A percentile compares a stretch with the other conserved stretches of the same genome.
These are phyloP conservation scores for Myiothlypis chrysogaster DNA, from an alignment of 2,797 vertebrate genomes.

Conservation along the genomic window DNA sequence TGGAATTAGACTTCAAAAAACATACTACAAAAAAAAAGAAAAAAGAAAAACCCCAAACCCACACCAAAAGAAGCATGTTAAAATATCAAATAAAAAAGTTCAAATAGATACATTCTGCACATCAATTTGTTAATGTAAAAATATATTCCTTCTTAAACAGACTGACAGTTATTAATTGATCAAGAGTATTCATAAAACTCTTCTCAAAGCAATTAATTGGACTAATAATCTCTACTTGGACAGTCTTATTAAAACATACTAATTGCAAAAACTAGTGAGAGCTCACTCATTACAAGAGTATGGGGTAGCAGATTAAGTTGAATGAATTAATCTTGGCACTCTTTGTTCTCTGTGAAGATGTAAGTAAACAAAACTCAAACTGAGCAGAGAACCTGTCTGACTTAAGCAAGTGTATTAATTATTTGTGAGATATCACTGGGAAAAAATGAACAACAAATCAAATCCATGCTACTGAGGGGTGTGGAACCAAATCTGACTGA, in stretches of 20 bases:
- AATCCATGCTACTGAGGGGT: background rate
- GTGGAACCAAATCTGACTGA: background rate
- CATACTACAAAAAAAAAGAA: background rate
- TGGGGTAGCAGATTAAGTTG: conserved; percentile 42
- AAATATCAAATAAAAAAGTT: background rate
- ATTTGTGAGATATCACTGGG: background rate
- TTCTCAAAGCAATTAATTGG: conserved; percentile 54
- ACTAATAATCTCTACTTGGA: conserved; percentile 17
- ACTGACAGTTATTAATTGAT: background rate
- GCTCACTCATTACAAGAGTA: background rate
- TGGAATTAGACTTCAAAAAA: background rate
- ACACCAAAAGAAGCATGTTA: background rate
- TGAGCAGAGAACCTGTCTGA: background rate
- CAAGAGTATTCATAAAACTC: conserved; percentile 31
- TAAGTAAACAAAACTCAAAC: background rate
- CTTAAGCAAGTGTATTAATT: background rate
- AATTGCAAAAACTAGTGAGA: conserved; percentile 36
- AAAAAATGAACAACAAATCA: background rate
- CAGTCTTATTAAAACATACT: background rate
- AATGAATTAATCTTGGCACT: conserved; percentile 46
- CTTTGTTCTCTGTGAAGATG: conserved; percentile 6
- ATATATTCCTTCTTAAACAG: conserved; percentile 30
- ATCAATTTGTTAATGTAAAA: conserved; percentile 6
- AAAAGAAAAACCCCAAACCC: background rate
- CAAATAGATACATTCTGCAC: background rate